Base-by-base conservation (phyloP, 2,113 vertebrate genomes). In the Rallus limicola region DNA sequence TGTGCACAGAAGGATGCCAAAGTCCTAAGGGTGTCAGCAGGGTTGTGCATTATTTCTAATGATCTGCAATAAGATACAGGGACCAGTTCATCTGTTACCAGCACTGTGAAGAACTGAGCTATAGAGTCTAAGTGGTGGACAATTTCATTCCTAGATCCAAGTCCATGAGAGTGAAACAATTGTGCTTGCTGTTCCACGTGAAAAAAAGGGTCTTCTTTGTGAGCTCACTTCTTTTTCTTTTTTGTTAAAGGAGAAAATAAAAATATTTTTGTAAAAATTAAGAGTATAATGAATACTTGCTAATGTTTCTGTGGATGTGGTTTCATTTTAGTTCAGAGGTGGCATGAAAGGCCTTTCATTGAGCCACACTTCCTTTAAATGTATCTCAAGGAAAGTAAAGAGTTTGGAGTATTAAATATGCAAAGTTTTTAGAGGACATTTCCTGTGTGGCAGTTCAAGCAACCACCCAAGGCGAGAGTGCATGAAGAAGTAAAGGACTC, bases 401-500 rank as follows among this genome's bases (percentile, higher is more conserved):
- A 76, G 11, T 92, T 89, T 71, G 53, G 24, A 71, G 34, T 82
- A 68, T 64, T 92, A 91, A 95, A 0, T 78, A 80, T 77, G 16
- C 50, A 78, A 84, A 91, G 59, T 71, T 86, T 86, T 90, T 84
- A 15, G 36, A 69, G 42, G 82, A 87, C 86, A 82, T 74, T 9
- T 46, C 44, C 44, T 33, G 63, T 67, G 44, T 88, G 85, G 93
- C 88, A 25, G 72, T 91, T 96, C 78, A 95, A 90, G 92, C 53
- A 96, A 82, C 68, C 69, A 60, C 83, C 71, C 84, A 95, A 94
- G 88, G 92, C 78, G 91, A 93, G 40, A 81, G 83, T 79, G 89
- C 80, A 76, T 86, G 76, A 90, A 72, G 46, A 83, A 80, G 40
- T 92, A 85, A 93, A 80, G 63, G 56, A 93, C 64, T 89, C 64